phyloP scores from a whole-genome alignment of 2,797 vertebrate genomes.

The Phyllotis vaccarum region DNA sequence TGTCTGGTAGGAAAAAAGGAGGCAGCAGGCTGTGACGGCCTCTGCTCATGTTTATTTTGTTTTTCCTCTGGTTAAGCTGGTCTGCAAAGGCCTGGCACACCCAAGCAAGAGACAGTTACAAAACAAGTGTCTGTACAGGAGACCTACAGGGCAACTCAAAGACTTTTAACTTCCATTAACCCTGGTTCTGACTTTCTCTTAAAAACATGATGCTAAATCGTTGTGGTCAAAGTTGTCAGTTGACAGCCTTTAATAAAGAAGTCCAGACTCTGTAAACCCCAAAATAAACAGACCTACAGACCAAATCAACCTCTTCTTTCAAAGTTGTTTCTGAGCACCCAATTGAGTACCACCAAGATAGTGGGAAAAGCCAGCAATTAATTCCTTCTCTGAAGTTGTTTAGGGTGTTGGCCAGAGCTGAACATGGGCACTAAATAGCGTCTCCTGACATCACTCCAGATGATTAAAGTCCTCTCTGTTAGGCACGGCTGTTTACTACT shows the following conservation, averaged over 20 bases:
- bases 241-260: slow-evolving; percentile 72
- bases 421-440: not conserved
- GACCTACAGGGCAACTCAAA: slow-evolving; percentile 49
- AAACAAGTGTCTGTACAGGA: slow-evolving; percentile 74
- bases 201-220: slow-evolving; percentile 69
- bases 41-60: slow-evolving; percentile 55
- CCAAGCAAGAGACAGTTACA: slow-evolving; percentile 69
- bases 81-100: slow-evolving; percentile 57
- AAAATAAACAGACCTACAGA: slow-evolving; percentile 64
- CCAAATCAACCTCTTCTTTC: slow-evolving; percentile 59
- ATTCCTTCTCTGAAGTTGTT: slow-evolving; percentile 51
- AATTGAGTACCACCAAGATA: slow-evolving; percentile 8
- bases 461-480: not conserved
- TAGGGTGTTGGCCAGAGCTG: not conserved
- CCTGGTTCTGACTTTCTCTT: slow-evolving; percentile 56
- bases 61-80: slow-evolving; percentile 66
- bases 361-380: slow-evolving; percentile 33
- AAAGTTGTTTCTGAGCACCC: slow-evolving; percentile 62
- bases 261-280: slow-evolving; percentile 67
- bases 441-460: not conserved
- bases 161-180: slow-evolving; percentile 63
- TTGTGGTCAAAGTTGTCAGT: slow-evolving; percentile 63
- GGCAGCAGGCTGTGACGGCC: slow-evolving; percentile 31
- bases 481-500: not conserved
- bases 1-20: slow-evolving; percentile 60